Evolutionary conservation across 2,113 vertebrate genomes (phyloP), one percentile per base, ranked within the genome.

Genomic region (Lonchura striata): DNA sequence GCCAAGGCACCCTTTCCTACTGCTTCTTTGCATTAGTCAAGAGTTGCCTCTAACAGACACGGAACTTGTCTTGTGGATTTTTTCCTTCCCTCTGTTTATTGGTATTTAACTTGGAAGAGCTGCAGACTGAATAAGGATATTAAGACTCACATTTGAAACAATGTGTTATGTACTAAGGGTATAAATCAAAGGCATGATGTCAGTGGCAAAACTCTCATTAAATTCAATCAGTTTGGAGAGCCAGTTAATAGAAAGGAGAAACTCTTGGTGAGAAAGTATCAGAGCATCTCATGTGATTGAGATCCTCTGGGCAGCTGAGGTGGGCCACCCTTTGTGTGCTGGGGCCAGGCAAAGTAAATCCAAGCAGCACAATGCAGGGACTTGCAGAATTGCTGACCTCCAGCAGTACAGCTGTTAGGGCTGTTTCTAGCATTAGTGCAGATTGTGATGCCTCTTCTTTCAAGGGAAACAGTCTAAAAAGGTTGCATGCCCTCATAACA

Each of bases 141-240:
- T 39, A 90, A 83, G 75, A 56, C 31, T 89, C 54, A 49, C 18
- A 85, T 85, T 69, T 72, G 54, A 90, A 95, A 96, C 78, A 76
- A 89, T 66, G 57, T 5, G 2, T 82, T 77, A 63, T 85, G 35
- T 39, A 86, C 53, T 77, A 83, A 65, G 78, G 66, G 16, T 57
- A 87, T 79, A 92, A 95, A 92, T 95, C 86, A 94, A 82, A 80
- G 66, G 74, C 84, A 80, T 88, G 63, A 94, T 86, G 87, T 93
- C 90, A 94, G 60, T 86, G 82, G 84, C 94, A 96, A 92, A 47
- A 47, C 35, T 90, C 37, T 84, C 42, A 31, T n/a, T 70, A 72
- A 50, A 91, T 75, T 92, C 80, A 78, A 35, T 82, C 59, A 56
- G 54, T 80, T 92, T 66, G 49, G 76, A 83, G 65, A 15, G 22